Conservation (phyloP, 2,888 invertebrate species). For the Brachyptera risi region DNA sequence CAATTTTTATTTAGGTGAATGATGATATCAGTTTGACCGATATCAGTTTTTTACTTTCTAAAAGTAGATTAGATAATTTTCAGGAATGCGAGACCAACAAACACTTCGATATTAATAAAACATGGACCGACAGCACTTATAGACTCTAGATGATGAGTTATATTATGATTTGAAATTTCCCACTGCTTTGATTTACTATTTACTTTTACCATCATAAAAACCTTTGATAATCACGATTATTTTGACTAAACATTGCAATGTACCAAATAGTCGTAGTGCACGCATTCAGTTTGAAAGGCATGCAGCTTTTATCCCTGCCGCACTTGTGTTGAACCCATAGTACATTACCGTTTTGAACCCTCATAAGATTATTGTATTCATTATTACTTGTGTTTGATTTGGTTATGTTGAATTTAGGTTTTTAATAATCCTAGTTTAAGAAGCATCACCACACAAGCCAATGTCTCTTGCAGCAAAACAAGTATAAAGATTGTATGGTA, state of each 20-base stretch:
- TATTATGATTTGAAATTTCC: not conserved
- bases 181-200: not conserved
- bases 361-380: no score
- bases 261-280: not conserved
- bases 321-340: not conserved
- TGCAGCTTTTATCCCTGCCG: not conserved
- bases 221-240: not conserved
- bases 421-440: not conserved
- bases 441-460: not conserved
- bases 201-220: no score
- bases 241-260: not conserved
- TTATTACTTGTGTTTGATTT: no score
- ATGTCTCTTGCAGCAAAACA: slow-evolving; percentile 4
- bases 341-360: no score
- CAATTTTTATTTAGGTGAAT: slow-evolving; percentile 6
- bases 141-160: not conserved
- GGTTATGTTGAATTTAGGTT: not conserved
- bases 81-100: slow-evolving; percentile 10
- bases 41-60: slow-evolving; percentile 1
- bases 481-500: not conserved
- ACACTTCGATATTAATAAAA: not conserved
- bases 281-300: not conserved
- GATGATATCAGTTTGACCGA: slow-evolving; percentile 4
- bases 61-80: slow-evolving; percentile 1
- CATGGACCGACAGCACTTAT: not conserved